Conservation (phyloP, 2,797 vertebrate species). For the Tiaroga cobitis region DNA sequence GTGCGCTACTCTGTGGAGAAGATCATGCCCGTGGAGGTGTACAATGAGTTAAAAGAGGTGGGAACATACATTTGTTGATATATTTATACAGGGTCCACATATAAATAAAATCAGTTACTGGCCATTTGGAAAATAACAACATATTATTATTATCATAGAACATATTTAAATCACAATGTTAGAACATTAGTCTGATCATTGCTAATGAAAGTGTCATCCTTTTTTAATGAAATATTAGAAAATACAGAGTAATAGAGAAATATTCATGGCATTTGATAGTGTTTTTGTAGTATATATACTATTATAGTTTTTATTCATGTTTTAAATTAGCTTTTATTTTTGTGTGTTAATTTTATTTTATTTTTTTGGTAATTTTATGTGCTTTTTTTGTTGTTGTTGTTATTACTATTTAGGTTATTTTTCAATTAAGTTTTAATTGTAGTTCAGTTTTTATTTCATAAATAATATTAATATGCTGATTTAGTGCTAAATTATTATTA, state of each 20-base stretch:
- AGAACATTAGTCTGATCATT: not conserved
- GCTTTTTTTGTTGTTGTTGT: not conserved
- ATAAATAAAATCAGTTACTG: not conserved
- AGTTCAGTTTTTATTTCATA: not conserved
- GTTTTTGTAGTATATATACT: not conserved
- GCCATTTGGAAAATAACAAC: not conserved
- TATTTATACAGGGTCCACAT: not conserved
- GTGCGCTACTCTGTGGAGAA: conserved; percentile 97
- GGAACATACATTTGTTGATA: not conserved
- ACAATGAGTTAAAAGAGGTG: conserved; percentile 98
- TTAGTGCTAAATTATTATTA: not conserved
- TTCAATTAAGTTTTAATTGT: not conserved
- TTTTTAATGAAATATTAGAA: not conserved
- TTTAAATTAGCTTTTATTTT: not conserved
- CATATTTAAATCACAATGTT: not conserved
- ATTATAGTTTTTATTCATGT: not conserved
- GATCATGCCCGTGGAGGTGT: conserved; percentile 99
- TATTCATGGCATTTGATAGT: not conserved
- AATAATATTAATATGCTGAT: not conserved
- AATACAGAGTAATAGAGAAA: not conserved
- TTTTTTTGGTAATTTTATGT: not conserved
- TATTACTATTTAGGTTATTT: not conserved
- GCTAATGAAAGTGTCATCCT: not conserved
- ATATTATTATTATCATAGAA: not conserved
- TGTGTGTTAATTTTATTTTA: not conserved